Percentiles rank a stretch among this genome's conserved stretches.
These are phyloP conservation scores for Siderastrea radians DNA, from an alignment of 92 coral and sea anemone species.

Conservation along the genomic window DNA sequence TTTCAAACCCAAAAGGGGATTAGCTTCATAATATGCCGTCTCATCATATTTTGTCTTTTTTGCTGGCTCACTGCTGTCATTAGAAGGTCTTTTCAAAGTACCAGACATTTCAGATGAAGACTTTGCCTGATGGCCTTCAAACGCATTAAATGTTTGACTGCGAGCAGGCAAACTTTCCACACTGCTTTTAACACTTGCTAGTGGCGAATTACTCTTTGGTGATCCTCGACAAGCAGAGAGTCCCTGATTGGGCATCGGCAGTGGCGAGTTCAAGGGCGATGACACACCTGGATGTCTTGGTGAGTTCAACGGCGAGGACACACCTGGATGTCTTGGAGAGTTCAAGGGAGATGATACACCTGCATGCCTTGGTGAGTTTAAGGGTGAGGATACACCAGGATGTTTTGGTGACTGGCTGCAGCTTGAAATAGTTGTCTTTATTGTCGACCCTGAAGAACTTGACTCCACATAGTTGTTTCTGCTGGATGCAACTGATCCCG, in stretches of 20 bases:
- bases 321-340: neutral
- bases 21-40: constrained; percentile 75
- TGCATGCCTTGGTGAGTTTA: constrained; percentile 42
- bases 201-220: constrained; percentile 18
- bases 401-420: constrained; percentile 35
- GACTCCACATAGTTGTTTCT: constrained; percentile 32
- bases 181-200: neutral
- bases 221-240: constrained; percentile 29
- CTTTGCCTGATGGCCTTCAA: constrained; percentile 16
- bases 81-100: constrained; percentile 30
- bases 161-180: constrained; percentile 1
- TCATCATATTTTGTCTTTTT: constrained; percentile 74
- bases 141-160: constrained; percentile 2
- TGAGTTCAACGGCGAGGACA: neutral
- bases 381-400: constrained; percentile 22
- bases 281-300: constrained; percentile 1
- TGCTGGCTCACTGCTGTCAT: constrained; percentile 37
- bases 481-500: constrained; percentile 8
- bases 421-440: constrained; percentile 25
- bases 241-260: constrained; percentile 15
- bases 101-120: constrained; percentile 24
- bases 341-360: constrained; percentile 27
- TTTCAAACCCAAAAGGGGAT: constrained; percentile 92
- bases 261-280: constrained; percentile 3
- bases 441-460: constrained; percentile 34